phyloP scores from a whole-genome alignment of 1,140 invertebrate species.

The Aphis craccivora region DNA sequence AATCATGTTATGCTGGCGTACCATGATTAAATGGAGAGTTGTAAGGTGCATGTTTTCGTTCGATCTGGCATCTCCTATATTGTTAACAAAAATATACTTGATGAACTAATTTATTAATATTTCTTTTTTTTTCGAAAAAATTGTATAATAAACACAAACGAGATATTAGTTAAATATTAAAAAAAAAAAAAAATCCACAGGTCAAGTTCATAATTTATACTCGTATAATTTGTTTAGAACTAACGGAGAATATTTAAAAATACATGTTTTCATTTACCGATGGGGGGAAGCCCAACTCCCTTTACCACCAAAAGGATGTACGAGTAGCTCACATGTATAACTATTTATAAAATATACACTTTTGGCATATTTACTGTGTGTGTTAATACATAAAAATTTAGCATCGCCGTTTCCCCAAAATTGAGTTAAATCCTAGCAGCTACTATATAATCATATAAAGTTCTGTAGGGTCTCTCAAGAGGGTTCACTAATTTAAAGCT shows the following conservation, averaged over 20 bases:
- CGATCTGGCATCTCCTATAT: constrained; percentile 76
- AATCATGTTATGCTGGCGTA: constrained; percentile 84
- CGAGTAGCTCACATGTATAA: neutral
- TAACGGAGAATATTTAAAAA: neutral
- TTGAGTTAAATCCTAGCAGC: neutral
- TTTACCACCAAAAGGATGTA: neutral
- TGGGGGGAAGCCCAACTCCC: too few relatives aligned
- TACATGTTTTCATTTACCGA: neutral
- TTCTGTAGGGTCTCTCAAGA: neutral
- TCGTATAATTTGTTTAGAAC: neutral
- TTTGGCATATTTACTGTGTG: neutral
- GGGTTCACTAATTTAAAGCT: constrained; percentile 16
- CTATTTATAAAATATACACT: neutral
- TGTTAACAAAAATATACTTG: neutral
- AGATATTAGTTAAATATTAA: neutral
- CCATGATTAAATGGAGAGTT: constrained; percentile 81
- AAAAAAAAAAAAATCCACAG: neutral
- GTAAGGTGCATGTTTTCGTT: constrained; percentile 85
- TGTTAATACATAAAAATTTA: neutral
- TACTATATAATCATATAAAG: neutral
- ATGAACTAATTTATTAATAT: neutral
- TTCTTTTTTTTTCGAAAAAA: neutral
- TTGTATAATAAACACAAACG: neutral
- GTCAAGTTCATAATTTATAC: neutral
- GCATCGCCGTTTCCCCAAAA: neutral